Percentiles rank a stretch among this genome's conserved stretches.
phyloP scores from a whole-genome alignment of 2,888 invertebrate species.

The Omphaloscelis lunosa region DNA sequence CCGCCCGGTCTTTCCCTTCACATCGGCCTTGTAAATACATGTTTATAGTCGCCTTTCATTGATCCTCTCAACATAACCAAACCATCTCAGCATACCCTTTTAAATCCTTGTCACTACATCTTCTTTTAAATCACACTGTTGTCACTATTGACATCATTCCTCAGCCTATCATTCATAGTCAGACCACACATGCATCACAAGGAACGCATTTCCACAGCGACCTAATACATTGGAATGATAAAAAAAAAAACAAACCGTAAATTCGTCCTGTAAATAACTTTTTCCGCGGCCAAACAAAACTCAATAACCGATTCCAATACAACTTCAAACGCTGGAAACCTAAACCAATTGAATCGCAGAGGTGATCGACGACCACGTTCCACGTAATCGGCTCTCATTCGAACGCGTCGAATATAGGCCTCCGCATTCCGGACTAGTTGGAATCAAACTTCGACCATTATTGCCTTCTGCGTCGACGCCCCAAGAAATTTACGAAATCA shows the following conservation, averaged over 20 bases:
- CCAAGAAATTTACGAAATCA: slow-evolving; percentile 84
- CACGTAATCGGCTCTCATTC: slow-evolving; percentile 61
- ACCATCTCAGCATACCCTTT: no score
- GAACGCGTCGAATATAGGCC: slow-evolving; percentile 64
- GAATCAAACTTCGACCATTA: slow-evolving; percentile 79
- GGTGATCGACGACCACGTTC: slow-evolving; percentile 61
- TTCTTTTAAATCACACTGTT: no score
- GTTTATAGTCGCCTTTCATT: no score
- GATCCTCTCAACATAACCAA: no score
- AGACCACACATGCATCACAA: no score
- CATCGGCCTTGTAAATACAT: no score
- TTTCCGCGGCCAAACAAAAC: slow-evolving; percentile 41
- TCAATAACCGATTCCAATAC: slow-evolving; percentile 57
- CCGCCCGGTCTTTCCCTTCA: no score
- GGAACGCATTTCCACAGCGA: no score
- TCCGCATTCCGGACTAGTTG: slow-evolving; percentile 67
- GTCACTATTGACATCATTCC: no score
- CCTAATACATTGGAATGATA: neutral
- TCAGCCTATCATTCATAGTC: no score
- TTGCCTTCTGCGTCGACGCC: slow-evolving; percentile 82
- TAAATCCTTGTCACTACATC: no score
- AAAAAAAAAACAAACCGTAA: slow-evolving; percentile 27
- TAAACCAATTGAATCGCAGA: slow-evolving; percentile 61
- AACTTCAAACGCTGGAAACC: slow-evolving; percentile 58
- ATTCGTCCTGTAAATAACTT: neutral